A percentile compares a stretch with the other conserved stretches of the same genome.
These are phyloP conservation scores for Geothlypis trichas DNA, from an alignment of 2,113 vertebrate genomes.

Conservation along the genomic window DNA sequence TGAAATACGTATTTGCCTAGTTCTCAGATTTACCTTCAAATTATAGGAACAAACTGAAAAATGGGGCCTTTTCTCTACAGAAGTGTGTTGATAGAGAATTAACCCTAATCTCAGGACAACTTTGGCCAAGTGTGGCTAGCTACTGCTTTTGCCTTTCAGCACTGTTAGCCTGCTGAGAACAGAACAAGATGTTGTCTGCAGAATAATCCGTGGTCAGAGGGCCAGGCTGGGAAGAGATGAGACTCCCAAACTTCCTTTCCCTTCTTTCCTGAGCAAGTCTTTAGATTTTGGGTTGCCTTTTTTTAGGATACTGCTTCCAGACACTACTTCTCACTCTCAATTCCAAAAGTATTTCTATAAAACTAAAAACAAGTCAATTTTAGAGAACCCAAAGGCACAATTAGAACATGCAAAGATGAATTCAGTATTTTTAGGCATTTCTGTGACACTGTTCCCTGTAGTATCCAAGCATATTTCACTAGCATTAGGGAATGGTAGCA, in stretches of 20 bases:
- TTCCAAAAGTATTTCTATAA: background rate
- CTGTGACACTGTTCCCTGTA: background rate
- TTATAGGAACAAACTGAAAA: background rate
- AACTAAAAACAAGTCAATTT: constrained; percentile 48
- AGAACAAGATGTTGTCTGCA: background rate
- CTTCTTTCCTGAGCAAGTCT: background rate
- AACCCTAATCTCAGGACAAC: background rate
- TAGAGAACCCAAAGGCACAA: constrained; percentile 57
- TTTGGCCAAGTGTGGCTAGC: background rate
- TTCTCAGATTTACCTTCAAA: background rate
- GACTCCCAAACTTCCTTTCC: background rate
- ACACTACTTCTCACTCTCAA: background rate
- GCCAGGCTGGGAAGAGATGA: background rate
- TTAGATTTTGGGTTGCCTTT: background rate
- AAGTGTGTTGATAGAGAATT: background rate
- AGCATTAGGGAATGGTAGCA: background rate
- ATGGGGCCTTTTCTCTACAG: background rate
- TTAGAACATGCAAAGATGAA: background rate
- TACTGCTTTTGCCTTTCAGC: background rate
- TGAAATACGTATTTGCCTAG: background rate
- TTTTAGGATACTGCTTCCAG: background rate
- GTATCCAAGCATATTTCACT: background rate
- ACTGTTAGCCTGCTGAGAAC: background rate
- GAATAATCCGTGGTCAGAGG: background rate
- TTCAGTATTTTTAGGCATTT: constrained; percentile 29